Base-by-base conservation (phyloP, 1,140 invertebrate genomes). In the Lethrus apterus region DNA sequence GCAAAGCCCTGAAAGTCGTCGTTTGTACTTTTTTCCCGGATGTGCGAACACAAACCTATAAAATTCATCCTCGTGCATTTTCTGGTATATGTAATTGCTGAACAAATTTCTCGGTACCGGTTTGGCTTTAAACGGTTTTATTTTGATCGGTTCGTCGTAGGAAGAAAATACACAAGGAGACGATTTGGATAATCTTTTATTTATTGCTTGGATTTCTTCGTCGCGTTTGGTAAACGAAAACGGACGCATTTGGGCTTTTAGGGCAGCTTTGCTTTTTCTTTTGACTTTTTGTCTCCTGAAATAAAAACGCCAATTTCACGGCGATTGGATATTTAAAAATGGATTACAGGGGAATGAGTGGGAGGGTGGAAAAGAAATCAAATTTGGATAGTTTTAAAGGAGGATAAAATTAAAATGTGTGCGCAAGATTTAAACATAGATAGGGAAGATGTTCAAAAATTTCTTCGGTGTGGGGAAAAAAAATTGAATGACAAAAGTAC, bases 71-170 rank as follows among this genome's bases (percentile, higher is more conserved):
- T 83, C 80, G 31, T 78, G 69, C 70, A 79, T 80, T 56, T 77
- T 80, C 40, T 80, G 74, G 44, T 83, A 83, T 50, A 82, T 71
- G 44, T 80, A 79, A 52, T 79, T 80, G 17, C 76, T 78, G 55
- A 83, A 83, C 9, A 84, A 58, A 66, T 80, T 76, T 56, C 73
- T 81, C 4, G 81, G 81, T 18, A 83, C 72, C 0, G 81, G 80
- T 48, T 77, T 76, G 0, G 80, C 81, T 57, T 66, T 74, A 51
- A 84, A 84, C 21, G 68, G 69, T 33, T 73, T 73, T 23, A 67
- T 65, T 55, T 66, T 70, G 50, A 67, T 7, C 32, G 54, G 46
- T 4, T 35, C 23, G 10, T 56, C 43, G 14, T 57, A 55, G 4
- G 50, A 45, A 19, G 35, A 20, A 62, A 72, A 65, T 54, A 83